Evolutionary conservation across 2,113 vertebrate genomes (phyloP).

Genomic region (Eolophus roseicapilla): DNA sequence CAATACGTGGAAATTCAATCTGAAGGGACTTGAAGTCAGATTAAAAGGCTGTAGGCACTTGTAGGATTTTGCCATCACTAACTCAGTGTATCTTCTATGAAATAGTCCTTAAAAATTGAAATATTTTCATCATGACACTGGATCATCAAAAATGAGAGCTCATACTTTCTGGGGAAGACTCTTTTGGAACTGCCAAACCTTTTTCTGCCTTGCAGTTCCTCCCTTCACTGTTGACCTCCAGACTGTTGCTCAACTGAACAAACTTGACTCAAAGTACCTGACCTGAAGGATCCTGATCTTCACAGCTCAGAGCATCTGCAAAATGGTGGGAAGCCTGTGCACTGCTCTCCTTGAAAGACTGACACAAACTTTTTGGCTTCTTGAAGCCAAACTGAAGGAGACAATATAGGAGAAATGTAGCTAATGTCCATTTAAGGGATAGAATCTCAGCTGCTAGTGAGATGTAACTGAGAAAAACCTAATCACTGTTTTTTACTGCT

Average conservation of each 20-base stretch:
- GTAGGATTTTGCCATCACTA: neutral
- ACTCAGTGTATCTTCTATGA: neutral
- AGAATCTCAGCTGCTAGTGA: neutral
- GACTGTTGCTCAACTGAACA: neutral
- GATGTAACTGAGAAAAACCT: neutral
- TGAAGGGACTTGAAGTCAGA: neutral
- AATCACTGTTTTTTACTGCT: neutral
- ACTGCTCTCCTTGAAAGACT: neutral
- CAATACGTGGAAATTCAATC: neutral
- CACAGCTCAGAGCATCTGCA: neutral
- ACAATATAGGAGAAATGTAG: neutral
- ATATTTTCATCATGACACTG: neutral
- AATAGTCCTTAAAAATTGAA: neutral
- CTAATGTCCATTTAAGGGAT: neutral
- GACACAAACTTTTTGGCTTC: neutral
- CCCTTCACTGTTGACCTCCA: accelerated
- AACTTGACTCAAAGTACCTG: neutral
- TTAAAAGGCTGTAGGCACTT: neutral
- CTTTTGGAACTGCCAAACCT: neutral
- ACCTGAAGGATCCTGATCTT: neutral
- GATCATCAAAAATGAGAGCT: neutral
- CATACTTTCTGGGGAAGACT: neutral
- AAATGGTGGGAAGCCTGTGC: neutral
- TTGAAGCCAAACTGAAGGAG: neutral
- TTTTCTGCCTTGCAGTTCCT: neutral